Evolutionary conservation across 2,797 vertebrate genomes (phyloP).

Genomic region (Xenopus petersii): DNA sequence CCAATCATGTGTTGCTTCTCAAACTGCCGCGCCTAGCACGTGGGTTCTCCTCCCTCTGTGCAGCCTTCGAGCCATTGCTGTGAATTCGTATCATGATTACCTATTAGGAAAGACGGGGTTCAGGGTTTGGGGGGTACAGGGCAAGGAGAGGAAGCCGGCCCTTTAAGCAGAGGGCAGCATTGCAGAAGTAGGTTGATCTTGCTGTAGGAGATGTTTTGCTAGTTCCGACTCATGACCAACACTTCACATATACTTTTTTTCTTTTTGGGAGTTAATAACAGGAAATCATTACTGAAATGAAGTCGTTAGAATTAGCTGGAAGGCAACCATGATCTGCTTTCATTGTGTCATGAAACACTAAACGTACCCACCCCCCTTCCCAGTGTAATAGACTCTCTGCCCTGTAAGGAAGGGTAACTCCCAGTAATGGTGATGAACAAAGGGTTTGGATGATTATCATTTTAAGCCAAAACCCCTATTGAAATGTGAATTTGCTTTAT

Average conservation of each 20-base stretch:
- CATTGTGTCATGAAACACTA: neutral
- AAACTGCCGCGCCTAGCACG: neutral
- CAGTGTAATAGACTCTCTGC: too few relatives aligned
- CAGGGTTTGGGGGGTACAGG: neutral
- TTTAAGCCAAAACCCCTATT: neutral
- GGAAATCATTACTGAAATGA: too few relatives aligned
- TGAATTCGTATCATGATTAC: constrained; percentile 28
- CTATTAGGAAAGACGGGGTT: neutral
- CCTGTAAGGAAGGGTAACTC: neutral
- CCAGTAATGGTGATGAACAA: neutral
- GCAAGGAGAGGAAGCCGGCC: neutral
- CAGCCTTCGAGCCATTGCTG: constrained; percentile 17
- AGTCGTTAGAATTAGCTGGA: neutral
- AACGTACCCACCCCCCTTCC: neutral
- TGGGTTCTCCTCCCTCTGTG: neutral
- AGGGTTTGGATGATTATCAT: neutral
- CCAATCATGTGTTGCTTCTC: constrained; percentile 8
- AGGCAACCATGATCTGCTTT: neutral
- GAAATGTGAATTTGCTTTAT: constrained; percentile 12
- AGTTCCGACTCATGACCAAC: too few relatives aligned
- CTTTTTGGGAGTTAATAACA: too few relatives aligned
- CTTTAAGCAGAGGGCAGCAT: neutral
- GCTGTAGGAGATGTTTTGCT: neutral
- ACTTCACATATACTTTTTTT: too few relatives aligned
- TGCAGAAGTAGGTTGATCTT: neutral